Conservation (phyloP, 1,140 invertebrate genomes). For the Propsilocerus akamusi region DNA sequence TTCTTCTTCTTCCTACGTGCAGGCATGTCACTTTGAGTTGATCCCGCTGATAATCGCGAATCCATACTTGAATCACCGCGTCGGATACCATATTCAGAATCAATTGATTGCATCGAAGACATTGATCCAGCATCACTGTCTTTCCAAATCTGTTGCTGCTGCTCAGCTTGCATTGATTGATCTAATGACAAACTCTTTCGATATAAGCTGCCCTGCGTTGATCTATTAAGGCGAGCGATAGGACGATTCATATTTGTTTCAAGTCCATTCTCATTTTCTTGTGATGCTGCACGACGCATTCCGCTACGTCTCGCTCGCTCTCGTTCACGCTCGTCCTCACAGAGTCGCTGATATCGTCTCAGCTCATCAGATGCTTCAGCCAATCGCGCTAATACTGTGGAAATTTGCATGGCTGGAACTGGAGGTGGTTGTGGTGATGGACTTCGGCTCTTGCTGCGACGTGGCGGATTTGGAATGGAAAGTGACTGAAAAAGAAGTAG, state of each 20-base stretch:
- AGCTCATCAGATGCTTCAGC: conserved; percentile 31
- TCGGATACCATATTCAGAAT: conserved; percentile 30
- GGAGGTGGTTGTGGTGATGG: conserved; percentile 16
- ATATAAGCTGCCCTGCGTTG: conserved; percentile 33
- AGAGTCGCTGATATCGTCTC: conserved; percentile 25
- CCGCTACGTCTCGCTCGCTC: conserved; percentile 23
- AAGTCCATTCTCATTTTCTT: conserved; percentile 19
- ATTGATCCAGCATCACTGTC: conserved; percentile 53
- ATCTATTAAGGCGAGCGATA: conserved; percentile 21
- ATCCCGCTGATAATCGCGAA: conserved; percentile 57
- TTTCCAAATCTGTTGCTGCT: conserved; percentile 35
- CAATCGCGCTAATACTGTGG: conserved; percentile 21
- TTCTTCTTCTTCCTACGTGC: conserved; percentile 63
- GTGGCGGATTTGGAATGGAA: conserved; percentile 18
- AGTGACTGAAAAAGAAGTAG: not conserved
- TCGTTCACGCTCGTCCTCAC: conserved; percentile 28
- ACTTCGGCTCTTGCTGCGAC: conserved; percentile 17
- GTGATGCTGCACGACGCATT: conserved; percentile 26
- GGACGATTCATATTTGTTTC: conserved; percentile 13
- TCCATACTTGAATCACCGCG: conserved; percentile 24
- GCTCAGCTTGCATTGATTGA: conserved; percentile 35
- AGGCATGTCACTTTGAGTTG: conserved; percentile 64
- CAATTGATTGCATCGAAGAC: conserved; percentile 57
- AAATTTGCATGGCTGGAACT: conserved; percentile 22
- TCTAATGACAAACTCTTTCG: conserved; percentile 58